Evolutionary conservation across 2,797 vertebrate genomes (phyloP).

Genomic region (Periparus ater): DNA sequence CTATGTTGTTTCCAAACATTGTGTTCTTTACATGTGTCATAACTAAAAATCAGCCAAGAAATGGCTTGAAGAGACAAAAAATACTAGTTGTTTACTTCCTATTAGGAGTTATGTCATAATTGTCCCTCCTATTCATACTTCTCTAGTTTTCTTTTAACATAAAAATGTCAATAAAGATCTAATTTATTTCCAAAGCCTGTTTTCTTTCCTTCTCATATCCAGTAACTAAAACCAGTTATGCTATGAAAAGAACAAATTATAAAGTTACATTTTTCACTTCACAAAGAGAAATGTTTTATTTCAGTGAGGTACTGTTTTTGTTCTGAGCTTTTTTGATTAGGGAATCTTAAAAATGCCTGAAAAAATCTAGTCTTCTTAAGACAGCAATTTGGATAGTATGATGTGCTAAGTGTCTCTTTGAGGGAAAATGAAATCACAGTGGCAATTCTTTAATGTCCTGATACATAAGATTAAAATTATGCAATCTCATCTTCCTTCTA

Average conservation of each 20-base stretch:
- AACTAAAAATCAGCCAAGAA: conserved; percentile 1
- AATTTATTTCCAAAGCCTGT: background rate
- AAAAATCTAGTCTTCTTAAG: background rate
- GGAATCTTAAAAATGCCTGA: background rate
- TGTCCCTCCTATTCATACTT: background rate
- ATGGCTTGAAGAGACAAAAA: background rate
- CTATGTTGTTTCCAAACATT: background rate
- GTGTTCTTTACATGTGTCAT: background rate
- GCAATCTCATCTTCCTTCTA: background rate
- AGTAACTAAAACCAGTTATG: background rate
- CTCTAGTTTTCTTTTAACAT: background rate
- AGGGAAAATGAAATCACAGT: background rate
- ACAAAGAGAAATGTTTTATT: background rate
- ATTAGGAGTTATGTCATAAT: background rate
- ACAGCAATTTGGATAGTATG: background rate
- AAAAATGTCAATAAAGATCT: background rate
- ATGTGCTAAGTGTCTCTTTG: background rate
- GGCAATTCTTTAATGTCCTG: background rate
- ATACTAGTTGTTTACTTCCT: background rate
- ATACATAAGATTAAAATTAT: background rate
- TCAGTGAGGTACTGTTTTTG: background rate
- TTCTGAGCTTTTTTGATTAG: background rate
- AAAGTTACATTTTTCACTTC: background rate
- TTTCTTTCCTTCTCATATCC: background rate
- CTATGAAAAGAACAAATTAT: background rate